Base-by-base conservation (phyloP, 2,113 vertebrate genomes). In the Galbula dea region DNA sequence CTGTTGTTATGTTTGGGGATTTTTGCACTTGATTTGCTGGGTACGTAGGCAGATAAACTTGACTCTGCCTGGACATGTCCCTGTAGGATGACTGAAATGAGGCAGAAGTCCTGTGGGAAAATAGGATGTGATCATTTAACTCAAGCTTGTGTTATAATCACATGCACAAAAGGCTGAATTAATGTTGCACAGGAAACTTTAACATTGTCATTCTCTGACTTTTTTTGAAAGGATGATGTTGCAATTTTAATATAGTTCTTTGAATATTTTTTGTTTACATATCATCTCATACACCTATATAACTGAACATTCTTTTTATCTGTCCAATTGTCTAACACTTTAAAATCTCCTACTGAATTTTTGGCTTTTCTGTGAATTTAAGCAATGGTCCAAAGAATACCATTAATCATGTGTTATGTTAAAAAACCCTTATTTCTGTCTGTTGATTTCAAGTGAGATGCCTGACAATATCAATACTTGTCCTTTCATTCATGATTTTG, bases 31-130 rank as follows among this genome's bases (percentile, higher is more conserved):
- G 71, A 52, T 82, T 91, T 91, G 58, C 46, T 69, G 41, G n/a
- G 27, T 76, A 34, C 1, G 29, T 85, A 68, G 91, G 82, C 62
- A 93, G 75, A 87, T 76, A 54, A 79, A 45, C 20, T 68, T 69
- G 81, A 48, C 11, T 89, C 41, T 95, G 91, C 26, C 85, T 91
- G 71, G 67, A 87, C 85, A 69, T 14, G 89, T 43, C 80, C 32
- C 14, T 63, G 21, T 24, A 91, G 27, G 15, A 49, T 81, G 57
- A 77, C 27, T 93, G 36, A 92, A 94, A 93, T 41, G 29, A 92
- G 26, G 45, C 57, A 92, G 55, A 84, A 86, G 43, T 90, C 74
- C 83, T 96, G 81, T 79, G 88, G 83, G 89, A 90, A 93, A 93
- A 92, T 87, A 85, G 32, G 73, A 94, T 89, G 41, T 52, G 37